Evolutionary conservation across 1,140 invertebrate genomes (phyloP).

Genomic region (Bombus breviceps): DNA sequence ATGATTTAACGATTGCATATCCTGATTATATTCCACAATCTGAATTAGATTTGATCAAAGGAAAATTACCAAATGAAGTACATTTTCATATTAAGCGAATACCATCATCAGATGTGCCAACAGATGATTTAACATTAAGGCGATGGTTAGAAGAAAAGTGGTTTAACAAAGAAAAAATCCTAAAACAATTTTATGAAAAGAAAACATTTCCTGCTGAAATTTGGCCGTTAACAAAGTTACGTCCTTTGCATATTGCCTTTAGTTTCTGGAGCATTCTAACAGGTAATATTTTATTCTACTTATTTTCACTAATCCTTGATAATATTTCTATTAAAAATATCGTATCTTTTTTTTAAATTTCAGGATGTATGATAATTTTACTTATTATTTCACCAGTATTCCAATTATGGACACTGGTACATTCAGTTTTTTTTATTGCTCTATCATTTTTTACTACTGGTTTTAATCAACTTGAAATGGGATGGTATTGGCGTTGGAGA

Average conservation of each 20-base stretch:
- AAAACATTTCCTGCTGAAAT: conserved; percentile 79
- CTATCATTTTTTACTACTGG: conserved; percentile 83
- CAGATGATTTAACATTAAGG: conserved; percentile 84
- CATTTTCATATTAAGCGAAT: conserved; percentile 90
- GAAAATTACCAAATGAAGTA: conserved; percentile 88
- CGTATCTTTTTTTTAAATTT: conserved; percentile 57
- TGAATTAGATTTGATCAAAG: conserved; percentile 86
- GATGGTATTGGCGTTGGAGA: conserved; percentile 80
- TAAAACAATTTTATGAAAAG: conserved; percentile 84
- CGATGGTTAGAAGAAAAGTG: conserved; percentile 89
- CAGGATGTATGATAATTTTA: conserved; percentile 78
- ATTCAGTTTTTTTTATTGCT: conserved; percentile 81
- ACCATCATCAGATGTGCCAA: conserved; percentile 84
- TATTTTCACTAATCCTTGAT: not conserved
- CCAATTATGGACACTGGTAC: conserved; percentile 81
- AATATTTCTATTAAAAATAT: not conserved
- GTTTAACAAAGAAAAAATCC: conserved; percentile 86
- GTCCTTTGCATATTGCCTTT: conserved; percentile 82
- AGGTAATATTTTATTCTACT: conserved; percentile 57
- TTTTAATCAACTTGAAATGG: conserved; percentile 84
- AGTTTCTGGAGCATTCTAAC: conserved; percentile 83
- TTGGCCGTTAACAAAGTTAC: conserved; percentile 73
- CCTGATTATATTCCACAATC: conserved; percentile 87
- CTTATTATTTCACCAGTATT: conserved; percentile 81
- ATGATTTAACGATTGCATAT: conserved; percentile 92